Base-by-base conservation (phyloP, 2,888 invertebrate genomes). In the Megamerina dolium region DNA sequence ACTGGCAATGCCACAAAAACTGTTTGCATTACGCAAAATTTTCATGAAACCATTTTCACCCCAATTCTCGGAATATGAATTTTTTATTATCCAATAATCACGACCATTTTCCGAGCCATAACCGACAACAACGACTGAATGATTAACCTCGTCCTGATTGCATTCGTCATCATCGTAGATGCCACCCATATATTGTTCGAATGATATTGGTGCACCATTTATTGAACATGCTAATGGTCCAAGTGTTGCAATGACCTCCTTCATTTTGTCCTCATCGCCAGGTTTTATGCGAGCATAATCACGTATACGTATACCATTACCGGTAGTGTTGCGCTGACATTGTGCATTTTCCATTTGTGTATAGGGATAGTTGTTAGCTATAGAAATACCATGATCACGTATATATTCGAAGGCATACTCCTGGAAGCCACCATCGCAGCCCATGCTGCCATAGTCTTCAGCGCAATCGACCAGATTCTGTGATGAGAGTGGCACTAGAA, bases 381-480 rank as follows among this genome's bases (percentile, higher is more conserved):
- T 50, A 4, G 70, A 60, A 4, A 70, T 52, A 5, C 70, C 70
- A 44, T 68, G 59, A 36, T 67, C 63, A 3, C 63, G 58, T 8
- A 70, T 62, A 42, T 71, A 72, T 43, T 65, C 64, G 37, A 72
- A 72, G 2, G 64, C 70, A 20, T 66, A 63, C 20, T 64, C 66
- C 47, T 66, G 68, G 21, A 65, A 64, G 23, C 72, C 72, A 40
- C 72, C 72, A 16, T 66, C 61, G 43, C 72, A 72, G 10, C 71
- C 72, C 53, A 57, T 57, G 41, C 56, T 63, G 21, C 67, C 67
- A 39, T 66, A 66, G 18, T 59, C 58, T n/a, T 61, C 60, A 23
- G 66, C 64, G 43, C 72, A 72, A 46, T 72, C 72, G 5, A 72
- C 58, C 30, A 72, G 50, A 46, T 72, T 66, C 47, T 72, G 72